Evolutionary conservation across 1,140 invertebrate species (phyloP).

Genomic region (Macrostomum lignano): DNA sequence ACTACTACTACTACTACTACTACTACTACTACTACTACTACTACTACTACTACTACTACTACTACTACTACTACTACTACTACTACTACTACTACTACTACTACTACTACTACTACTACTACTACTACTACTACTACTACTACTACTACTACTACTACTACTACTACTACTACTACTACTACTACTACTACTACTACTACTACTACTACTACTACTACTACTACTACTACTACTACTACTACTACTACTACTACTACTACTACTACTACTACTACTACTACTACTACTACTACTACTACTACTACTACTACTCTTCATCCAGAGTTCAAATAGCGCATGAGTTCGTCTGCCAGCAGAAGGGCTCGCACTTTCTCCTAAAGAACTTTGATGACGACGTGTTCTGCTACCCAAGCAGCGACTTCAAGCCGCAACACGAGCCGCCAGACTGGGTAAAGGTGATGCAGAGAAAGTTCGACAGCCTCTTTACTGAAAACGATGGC

Average conservation of each 20-base stretch:
- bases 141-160: slow-evolving; percentile 2
- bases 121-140: slow-evolving; percentile 2
- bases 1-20: slow-evolving; percentile 2
- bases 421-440: no score
- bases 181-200: slow-evolving; percentile 2
- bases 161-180: slow-evolving; percentile 2
- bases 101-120: slow-evolving; percentile 2
- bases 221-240: slow-evolving; percentile 2
- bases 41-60: slow-evolving; percentile 2
- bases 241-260: slow-evolving; percentile 2
- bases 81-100: slow-evolving; percentile 2
- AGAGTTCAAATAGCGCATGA: no score
- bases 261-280: slow-evolving; percentile 2
- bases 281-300: slow-evolving; percentile 4
- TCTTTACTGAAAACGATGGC: no score
- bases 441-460: no score
- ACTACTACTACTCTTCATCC: slow-evolving; percentile 3
- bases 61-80: slow-evolving; percentile 2
- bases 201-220: slow-evolving; percentile 2
- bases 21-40: slow-evolving; percentile 2
- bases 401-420: no score
- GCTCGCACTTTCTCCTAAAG: no score
- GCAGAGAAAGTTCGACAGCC: no score
- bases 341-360: no score
- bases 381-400: no score